These are phyloP conservation scores for Scatophagus argus DNA, from an alignment of 2,113 vertebrate species.

Conservation along the genomic window DNA sequence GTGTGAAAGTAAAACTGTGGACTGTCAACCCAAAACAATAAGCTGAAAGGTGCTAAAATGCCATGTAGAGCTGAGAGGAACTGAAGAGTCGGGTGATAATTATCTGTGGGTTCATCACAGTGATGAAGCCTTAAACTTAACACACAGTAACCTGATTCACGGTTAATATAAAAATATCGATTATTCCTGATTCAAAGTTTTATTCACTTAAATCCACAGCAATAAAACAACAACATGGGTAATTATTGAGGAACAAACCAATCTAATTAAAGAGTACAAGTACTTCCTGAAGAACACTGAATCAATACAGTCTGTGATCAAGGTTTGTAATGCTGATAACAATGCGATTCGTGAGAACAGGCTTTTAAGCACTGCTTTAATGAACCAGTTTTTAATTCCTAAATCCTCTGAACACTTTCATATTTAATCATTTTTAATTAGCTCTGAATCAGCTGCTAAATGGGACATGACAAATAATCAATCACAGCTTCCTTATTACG, in stretches of 20 bases:
- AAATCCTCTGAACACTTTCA: slow-evolving; percentile 38
- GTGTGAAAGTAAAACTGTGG: not conserved
- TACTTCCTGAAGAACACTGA: not conserved
- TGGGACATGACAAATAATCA: slow-evolving; percentile 41
- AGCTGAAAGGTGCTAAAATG: not conserved
- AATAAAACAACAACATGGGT: not conserved
- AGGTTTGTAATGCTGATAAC: not conserved
- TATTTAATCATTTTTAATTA: slow-evolving; percentile 50
- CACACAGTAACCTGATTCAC: not conserved
- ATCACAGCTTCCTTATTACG: slow-evolving; percentile 37
- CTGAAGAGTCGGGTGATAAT: not conserved
- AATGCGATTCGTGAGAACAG: not conserved
- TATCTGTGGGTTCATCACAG: not conserved
- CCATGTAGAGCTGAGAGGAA: not conserved
- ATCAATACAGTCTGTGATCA: not conserved
- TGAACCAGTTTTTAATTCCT: slow-evolving; percentile 22
- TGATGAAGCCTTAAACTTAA: no score
- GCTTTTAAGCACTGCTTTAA: slow-evolving; percentile 10
- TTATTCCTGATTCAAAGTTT: not conserved
- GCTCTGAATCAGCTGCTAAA: slow-evolving; percentile 44
- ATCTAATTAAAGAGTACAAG: not conserved
- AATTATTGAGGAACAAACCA: not conserved
- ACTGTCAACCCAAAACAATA: not conserved
- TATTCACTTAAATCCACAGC: not conserved
- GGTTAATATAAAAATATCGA: not conserved